Conservation (phyloP, 2,797 vertebrate species). For the Hypotaenidia philippensis region DNA sequence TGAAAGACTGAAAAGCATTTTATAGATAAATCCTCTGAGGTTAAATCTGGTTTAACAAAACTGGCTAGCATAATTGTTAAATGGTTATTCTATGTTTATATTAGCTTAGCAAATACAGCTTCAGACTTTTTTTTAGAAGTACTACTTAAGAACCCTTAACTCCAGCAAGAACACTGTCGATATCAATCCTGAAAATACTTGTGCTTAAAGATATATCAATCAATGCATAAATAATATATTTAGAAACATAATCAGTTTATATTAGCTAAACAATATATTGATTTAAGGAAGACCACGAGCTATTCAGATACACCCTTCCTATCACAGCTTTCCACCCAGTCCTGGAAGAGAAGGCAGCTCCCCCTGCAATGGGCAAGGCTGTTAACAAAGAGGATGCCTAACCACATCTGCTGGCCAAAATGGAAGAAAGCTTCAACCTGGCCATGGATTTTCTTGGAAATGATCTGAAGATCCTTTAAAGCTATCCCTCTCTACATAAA, state of each 20-base stretch:
- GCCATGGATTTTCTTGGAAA: background rate
- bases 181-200: background rate
- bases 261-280: background rate
- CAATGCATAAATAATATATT: background rate
- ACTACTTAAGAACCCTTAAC: background rate
- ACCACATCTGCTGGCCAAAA: background rate
- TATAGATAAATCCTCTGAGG: background rate
- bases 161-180: background rate
- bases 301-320: background rate
- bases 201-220: background rate
- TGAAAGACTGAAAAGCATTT: background rate
- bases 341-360: background rate
- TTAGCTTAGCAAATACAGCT: background rate
- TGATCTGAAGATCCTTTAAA: background rate
- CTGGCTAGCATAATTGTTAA: background rate
- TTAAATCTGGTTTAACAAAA: background rate
- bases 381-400: background rate
- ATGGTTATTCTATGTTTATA: background rate
- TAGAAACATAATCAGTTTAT: background rate
- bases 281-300: background rate
- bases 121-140: background rate
- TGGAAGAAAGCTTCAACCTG: background rate
- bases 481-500: background rate
- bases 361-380: background rate
- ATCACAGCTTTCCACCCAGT: background rate